Percentiles rank a stretch among this genome's conserved stretches.
These are phyloP conservation scores for Leptinotarsa rubiginosa DNA, from an alignment of 2,888 invertebrate species.

Conservation along the genomic window DNA sequence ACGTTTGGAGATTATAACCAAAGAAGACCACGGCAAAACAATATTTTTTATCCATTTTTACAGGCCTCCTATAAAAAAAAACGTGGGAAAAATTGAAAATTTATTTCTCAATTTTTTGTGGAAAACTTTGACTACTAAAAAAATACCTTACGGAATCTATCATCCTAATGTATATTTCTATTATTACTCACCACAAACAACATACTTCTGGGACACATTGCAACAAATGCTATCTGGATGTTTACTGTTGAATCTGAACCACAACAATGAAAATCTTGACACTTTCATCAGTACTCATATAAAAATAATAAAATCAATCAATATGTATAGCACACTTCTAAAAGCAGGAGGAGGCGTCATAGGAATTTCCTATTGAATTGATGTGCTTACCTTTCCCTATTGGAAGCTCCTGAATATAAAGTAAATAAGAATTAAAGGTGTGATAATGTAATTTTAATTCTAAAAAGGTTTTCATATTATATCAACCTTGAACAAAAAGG, in stretches of 20 bases:
- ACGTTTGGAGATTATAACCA: too few species aligned
- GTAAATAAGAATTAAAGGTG: slow-evolving; percentile 4
- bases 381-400: background rate
- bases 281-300: slow-evolving; percentile 17
- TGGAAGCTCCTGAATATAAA: background rate
- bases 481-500: slow-evolving; percentile 20
- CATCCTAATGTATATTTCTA: background rate
- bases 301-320: slow-evolving; percentile 22
- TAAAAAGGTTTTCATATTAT: slow-evolving; percentile 26
- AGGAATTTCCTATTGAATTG: slow-evolving; percentile 9
- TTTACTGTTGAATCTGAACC: background rate
- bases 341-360: background rate
- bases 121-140: too few species aligned
- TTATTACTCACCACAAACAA: slow-evolving; percentile 32
- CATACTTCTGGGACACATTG: slow-evolving; percentile 32
- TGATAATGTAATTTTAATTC: slow-evolving; percentile 7
- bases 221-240: background rate
- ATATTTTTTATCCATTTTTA: too few species aligned
- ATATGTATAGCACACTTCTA: slow-evolving; percentile 23
- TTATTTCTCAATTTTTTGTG: too few species aligned
- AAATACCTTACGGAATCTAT: background rate
- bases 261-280: slow-evolving; percentile 23
- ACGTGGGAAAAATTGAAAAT: too few species aligned
- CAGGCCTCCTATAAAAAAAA: too few species aligned
- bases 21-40: too few species aligned